Evolutionary conservation across 2,113 vertebrate genomes (phyloP).

Genomic region (Rhinoptilus africanus): DNA sequence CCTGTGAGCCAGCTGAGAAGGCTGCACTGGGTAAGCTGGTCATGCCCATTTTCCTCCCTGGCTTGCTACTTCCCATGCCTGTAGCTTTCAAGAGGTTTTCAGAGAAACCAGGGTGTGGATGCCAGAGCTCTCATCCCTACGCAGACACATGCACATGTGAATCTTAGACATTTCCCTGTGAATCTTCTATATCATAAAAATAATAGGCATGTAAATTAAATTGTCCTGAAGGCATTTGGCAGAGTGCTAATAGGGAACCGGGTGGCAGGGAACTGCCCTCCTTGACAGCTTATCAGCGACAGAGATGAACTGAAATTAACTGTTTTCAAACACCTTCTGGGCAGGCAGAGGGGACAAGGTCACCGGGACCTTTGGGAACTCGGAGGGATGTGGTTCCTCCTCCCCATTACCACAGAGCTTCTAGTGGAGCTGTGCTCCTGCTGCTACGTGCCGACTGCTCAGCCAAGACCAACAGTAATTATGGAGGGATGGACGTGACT

Average conservation of each 20-base stretch:
- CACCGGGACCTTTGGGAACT: not conserved
- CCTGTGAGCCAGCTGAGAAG: not conserved
- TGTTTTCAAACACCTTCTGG: not conserved
- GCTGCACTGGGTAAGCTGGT: not conserved
- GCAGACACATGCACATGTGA: not conserved
- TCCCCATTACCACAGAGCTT: not conserved
- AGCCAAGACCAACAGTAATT: not conserved
- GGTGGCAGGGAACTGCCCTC: not conserved
- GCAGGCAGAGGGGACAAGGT: not conserved
- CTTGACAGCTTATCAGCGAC: not conserved
- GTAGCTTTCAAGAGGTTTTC: not conserved
- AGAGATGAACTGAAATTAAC: not conserved
- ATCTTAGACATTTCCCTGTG: not conserved
- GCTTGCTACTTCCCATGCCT: not conserved
- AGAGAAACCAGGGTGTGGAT: not conserved
- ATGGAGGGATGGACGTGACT: fast-evolving
- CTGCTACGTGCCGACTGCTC: fast-evolving
- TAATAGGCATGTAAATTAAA: not conserved
- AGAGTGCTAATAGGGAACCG: not conserved
- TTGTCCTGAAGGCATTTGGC: not conserved
- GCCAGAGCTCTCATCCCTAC: not conserved
- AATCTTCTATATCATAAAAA: not conserved
- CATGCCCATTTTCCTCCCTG: fast-evolving
- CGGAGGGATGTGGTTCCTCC: fast-evolving
- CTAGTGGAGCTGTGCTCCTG: not conserved